phyloP scores from a whole-genome alignment of 2,797 vertebrate species.

The Protosalanx chinensis region DNA sequence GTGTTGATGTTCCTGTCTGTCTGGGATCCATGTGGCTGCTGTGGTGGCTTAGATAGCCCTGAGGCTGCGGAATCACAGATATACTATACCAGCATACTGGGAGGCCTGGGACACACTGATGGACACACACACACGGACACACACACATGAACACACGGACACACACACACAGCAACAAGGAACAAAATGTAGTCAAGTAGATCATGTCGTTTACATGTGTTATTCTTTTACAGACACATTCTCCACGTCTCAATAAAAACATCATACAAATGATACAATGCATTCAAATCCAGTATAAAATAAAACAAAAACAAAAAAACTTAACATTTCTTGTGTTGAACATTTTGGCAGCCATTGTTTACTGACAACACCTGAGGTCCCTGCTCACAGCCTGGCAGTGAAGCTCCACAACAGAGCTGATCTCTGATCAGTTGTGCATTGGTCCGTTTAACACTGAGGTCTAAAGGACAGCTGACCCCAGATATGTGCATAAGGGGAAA shows the following conservation, averaged over 20 bases:
- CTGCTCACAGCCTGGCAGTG: constrained; percentile 39
- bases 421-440: constrained; percentile 16
- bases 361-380: constrained; percentile 38
- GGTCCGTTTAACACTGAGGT: constrained; percentile 2
- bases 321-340: constrained; percentile 60
- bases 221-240: constrained; percentile 2
- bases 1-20: constrained; percentile 25
- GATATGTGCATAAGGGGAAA: background rate
- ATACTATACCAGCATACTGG: constrained; percentile 63
- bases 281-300: background rate
- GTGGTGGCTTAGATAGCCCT: constrained; percentile 45
- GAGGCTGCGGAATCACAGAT: constrained; percentile 53
- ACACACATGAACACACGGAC: no score
- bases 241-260: background rate
- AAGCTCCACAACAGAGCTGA: constrained; percentile 24
- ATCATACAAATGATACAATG: constrained; percentile 3
- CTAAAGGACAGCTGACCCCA: background rate
- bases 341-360: constrained; percentile 60
- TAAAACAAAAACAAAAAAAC: constrained; percentile 39
- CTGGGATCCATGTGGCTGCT: no score
- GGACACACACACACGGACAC: constrained; percentile 52
- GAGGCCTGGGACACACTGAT: constrained; percentile 32
- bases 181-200: constrained; percentile 44
- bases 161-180: constrained; percentile 70
- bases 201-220: constrained; percentile 26